These are phyloP conservation scores for Bothrops jararaca DNA, from an alignment of 2,113 vertebrate species.

Conservation along the genomic window DNA sequence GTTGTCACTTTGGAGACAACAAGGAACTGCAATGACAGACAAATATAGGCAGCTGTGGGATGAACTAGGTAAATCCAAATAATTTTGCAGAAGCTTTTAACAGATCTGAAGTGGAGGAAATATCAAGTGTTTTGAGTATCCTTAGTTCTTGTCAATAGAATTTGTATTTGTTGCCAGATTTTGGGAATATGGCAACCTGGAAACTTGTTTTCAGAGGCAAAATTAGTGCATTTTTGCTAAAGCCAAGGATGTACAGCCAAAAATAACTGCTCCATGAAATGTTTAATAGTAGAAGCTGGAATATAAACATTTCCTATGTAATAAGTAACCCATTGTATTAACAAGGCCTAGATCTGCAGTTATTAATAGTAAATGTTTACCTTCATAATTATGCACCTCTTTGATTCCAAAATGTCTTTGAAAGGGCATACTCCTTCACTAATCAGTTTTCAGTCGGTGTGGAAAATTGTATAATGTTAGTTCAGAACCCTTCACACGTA, in stretches of 20 bases:
- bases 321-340: conserved; percentile 41
- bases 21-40: conserved; percentile 95
- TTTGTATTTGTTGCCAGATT: conserved; percentile 13
- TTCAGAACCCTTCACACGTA: not conserved
- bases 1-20: conserved; percentile 89
- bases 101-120: conserved; percentile 12
- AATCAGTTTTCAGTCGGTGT: conserved; percentile 10
- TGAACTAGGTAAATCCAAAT: conserved; percentile 76
- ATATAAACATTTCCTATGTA: conserved; percentile 38
- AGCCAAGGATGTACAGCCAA: conserved; percentile 14
- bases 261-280: conserved; percentile 22
- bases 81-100: conserved; percentile 22
- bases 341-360: conserved; percentile 23
- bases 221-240: conserved; percentile 19
- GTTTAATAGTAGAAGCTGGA: conserved; percentile 31
- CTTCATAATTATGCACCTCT: conserved; percentile 26
- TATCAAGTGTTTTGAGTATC: conserved; percentile 2
- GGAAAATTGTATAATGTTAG: conserved; percentile 13
- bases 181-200: not conserved
- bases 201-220: conserved; percentile 6
- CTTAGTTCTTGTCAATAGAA: conserved; percentile 20
- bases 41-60: conserved; percentile 98
- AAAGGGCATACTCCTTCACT: conserved; percentile 28
- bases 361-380: conserved; percentile 40
- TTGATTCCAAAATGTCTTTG: conserved; percentile 22